A percentile compares a stretch with the other conserved stretches of the same genome.
Evolutionary conservation across 2,113 vertebrate genomes (phyloP).

Genomic region (Perca flavescens): DNA sequence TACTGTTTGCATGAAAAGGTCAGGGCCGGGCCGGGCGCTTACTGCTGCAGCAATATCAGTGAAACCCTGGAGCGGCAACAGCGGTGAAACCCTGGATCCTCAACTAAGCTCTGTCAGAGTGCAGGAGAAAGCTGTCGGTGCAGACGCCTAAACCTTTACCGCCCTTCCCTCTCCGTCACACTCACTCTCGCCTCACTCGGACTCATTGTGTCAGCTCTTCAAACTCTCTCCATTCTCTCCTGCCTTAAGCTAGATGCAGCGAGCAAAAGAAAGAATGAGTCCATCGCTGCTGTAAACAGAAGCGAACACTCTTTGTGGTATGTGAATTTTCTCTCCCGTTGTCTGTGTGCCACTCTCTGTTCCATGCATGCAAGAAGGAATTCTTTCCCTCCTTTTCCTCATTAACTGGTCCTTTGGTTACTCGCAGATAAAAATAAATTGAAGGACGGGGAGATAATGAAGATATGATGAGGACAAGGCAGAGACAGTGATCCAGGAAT

Average conservation of each 20-base stretch:
- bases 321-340: conserved; percentile 42
- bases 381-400: conserved; percentile 19
- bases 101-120: conserved; percentile 68
- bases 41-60: conserved; percentile 43
- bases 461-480: conserved; percentile 66
- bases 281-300: conserved; percentile 68
- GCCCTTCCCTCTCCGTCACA: conserved; percentile 58
- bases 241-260: conserved; percentile 59
- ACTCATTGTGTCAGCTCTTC: conserved; percentile 77
- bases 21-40: conserved; percentile 49
- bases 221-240: conserved; percentile 60
- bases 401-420: conserved; percentile 47
- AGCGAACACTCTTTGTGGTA: conserved; percentile 33
- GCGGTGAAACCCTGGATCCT: conserved; percentile 58
- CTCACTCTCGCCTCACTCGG: conserved; percentile 62
- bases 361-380: not conserved
- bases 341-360: conserved; percentile 29
- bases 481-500: conserved; percentile 62
- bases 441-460: conserved; percentile 65
- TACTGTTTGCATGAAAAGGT: conserved; percentile 56
- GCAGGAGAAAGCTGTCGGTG: conserved; percentile 72
- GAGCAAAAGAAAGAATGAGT: conserved; percentile 61
- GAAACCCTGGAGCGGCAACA: conserved; percentile 56
- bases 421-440: conserved; percentile 67
- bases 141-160: conserved; percentile 56